Conservation (phyloP, 1,140 invertebrate genomes). For the Drosophila leontia region DNA sequence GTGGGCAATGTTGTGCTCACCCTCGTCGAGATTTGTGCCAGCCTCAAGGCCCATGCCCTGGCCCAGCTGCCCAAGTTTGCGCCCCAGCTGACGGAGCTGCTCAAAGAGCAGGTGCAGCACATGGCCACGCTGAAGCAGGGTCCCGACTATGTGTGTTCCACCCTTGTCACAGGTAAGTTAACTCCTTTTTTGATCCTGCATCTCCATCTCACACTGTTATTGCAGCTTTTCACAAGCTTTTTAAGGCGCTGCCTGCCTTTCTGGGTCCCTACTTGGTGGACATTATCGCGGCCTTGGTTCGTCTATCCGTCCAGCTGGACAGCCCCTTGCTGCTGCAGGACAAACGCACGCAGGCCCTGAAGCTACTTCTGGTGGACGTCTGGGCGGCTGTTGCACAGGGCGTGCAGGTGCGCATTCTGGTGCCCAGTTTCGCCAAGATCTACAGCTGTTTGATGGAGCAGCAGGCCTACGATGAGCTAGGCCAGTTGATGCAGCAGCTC, state of each 20-base stretch:
- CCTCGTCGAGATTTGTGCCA: conserved; percentile 91
- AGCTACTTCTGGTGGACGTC: conserved; percentile 87
- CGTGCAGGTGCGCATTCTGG: conserved; percentile 91
- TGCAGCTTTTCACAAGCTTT: conserved; percentile 90
- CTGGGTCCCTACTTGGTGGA: conserved; percentile 93
- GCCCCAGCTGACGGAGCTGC: conserved; percentile 90
- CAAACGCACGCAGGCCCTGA: conserved; percentile 86
- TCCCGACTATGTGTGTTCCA: conserved; percentile 86
- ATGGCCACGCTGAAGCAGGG: conserved; percentile 85
- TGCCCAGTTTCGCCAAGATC: conserved; percentile 90
- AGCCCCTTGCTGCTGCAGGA: conserved; percentile 62
- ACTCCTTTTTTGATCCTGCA: neutral
- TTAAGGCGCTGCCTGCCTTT: conserved; percentile 92
- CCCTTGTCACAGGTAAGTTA: conserved; percentile 88
- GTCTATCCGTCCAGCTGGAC: conserved; percentile 64
- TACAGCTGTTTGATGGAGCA: conserved; percentile 88
- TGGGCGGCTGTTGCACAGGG: conserved; percentile 89
- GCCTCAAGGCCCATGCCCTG: conserved; percentile 91
- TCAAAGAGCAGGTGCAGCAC: conserved; percentile 86
- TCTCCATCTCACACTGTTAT: neutral
- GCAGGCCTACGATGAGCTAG: conserved; percentile 87
- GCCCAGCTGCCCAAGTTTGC: conserved; percentile 91
- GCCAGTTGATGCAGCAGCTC: conserved; percentile 89
- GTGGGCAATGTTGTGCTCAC: conserved; percentile 91
- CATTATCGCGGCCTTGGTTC: conserved; percentile 88